Conservation (phyloP, 2,888 invertebrate genomes). For the Caenorhabditis doughertyi region DNA sequence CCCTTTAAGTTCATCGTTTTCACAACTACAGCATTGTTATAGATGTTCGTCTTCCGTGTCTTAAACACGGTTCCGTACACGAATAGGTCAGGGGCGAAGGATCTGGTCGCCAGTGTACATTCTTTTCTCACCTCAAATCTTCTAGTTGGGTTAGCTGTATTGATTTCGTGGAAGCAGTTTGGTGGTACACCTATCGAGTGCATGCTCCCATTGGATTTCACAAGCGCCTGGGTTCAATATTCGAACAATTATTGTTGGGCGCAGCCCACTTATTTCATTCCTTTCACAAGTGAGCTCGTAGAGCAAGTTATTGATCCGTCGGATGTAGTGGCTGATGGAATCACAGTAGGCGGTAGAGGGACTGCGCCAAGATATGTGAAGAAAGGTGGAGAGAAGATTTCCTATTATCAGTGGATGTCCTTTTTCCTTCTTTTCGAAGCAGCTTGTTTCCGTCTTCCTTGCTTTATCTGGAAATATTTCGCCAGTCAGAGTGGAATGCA, state of each 20-base stretch:
- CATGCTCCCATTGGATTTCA: slow-evolving; percentile 77
- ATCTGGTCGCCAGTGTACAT: slow-evolving; percentile 79
- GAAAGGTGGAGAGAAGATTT: slow-evolving; percentile 65
- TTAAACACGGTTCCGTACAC: slow-evolving; percentile 81
- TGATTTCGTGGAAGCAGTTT: slow-evolving; percentile 81
- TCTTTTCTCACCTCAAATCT: slow-evolving; percentile 80
- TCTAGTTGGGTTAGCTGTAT: slow-evolving; percentile 79
- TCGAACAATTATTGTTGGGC: slow-evolving; percentile 81
- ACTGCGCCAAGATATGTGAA: slow-evolving; percentile 49
- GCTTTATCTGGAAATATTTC: slow-evolving; percentile 82
- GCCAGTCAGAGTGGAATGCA: slow-evolving; percentile 81
- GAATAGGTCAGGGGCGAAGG: slow-evolving; percentile 77
- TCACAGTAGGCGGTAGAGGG: slow-evolving; percentile 30
- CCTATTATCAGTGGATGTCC: slow-evolving; percentile 79
- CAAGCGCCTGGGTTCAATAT: slow-evolving; percentile 76
- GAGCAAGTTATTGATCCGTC: slow-evolving; percentile 42
- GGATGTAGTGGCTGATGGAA: slow-evolving; percentile 55
- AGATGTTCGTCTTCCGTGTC: slow-evolving; percentile 81
- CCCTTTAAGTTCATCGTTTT: slow-evolving; percentile 1
- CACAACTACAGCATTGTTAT: neutral
- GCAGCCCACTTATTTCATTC: slow-evolving; percentile 80
- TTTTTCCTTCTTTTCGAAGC: slow-evolving; percentile 81
- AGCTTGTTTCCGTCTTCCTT: slow-evolving; percentile 79
- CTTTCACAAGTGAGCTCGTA: slow-evolving; percentile 68
- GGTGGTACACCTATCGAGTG: slow-evolving; percentile 81